Evolutionary conservation across 2,113 vertebrate genomes (phyloP).

Genomic region (Nycticryphes semicollaris): DNA sequence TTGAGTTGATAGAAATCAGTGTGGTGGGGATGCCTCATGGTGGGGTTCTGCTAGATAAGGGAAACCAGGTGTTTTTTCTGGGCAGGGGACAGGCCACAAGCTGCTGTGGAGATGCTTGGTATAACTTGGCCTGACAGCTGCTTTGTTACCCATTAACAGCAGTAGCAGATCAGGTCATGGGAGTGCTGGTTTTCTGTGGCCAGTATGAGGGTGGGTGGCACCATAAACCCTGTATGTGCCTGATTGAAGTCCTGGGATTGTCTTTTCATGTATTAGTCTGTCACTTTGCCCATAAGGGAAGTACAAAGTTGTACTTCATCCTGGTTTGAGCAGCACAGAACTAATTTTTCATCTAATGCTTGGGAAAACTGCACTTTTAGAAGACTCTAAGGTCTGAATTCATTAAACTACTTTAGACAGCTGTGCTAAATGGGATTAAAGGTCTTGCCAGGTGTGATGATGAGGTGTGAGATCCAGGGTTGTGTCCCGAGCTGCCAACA

Average conservation of each 20-base stretch:
- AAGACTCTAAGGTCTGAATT: background rate
- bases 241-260: background rate
- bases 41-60: background rate
- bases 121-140: background rate
- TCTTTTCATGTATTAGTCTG: accelerated
- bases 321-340: background rate
- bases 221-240: accelerated
- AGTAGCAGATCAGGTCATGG: accelerated
- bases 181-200: background rate
- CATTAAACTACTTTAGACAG: background rate
- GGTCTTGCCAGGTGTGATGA: background rate
- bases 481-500: background rate
- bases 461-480: background rate
- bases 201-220: background rate
- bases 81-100: background rate
- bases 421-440: background rate
- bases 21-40: background rate
- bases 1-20: background rate
- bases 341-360: background rate
- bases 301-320: background rate
- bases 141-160: background rate
- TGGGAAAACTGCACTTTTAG: background rate
- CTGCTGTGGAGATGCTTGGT: background rate
- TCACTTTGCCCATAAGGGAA: background rate
- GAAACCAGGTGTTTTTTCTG: accelerated